These are phyloP conservation scores for Tyto alba DNA, from an alignment of 2,113 vertebrate genomes.

Conservation along the genomic window DNA sequence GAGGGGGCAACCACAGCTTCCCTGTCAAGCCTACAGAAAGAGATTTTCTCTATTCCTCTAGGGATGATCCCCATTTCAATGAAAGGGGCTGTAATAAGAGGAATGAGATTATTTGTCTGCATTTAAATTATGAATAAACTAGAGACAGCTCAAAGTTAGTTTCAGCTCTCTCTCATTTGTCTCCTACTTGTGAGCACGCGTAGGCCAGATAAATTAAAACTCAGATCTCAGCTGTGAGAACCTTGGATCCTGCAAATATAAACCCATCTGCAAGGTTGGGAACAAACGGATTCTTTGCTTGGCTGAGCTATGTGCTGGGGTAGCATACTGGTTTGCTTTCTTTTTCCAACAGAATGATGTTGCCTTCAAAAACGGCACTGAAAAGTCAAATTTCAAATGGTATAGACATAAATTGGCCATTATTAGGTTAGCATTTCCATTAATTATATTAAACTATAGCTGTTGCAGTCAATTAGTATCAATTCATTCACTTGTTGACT, in stretches of 20 bases:
- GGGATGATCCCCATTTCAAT: neutral
- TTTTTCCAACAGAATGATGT: neutral
- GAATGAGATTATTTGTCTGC: neutral
- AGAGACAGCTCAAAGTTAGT: neutral
- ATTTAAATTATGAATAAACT: neutral
- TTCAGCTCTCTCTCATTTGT: neutral
- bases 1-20: no score
- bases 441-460: slow-evolving; percentile 41
- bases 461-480: slow-evolving; percentile 29
- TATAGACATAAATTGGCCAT: neutral
- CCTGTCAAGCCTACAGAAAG: neutral
- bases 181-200: neutral
- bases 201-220: neutral
- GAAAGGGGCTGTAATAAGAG: neutral
- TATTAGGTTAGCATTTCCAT: slow-evolving; percentile 34
- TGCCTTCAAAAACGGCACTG: neutral
- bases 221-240: neutral
- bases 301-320: neutral
- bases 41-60: neutral
- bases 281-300: neutral
- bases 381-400: neutral
- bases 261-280: neutral
- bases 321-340: neutral
- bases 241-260: neutral
- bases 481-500: slow-evolving; percentile 52